Evolutionary conservation across 2,113 vertebrate species (phyloP), one percentile per base, ranked within the genome.

Genomic region (Benitochromis conjunctus): DNA sequence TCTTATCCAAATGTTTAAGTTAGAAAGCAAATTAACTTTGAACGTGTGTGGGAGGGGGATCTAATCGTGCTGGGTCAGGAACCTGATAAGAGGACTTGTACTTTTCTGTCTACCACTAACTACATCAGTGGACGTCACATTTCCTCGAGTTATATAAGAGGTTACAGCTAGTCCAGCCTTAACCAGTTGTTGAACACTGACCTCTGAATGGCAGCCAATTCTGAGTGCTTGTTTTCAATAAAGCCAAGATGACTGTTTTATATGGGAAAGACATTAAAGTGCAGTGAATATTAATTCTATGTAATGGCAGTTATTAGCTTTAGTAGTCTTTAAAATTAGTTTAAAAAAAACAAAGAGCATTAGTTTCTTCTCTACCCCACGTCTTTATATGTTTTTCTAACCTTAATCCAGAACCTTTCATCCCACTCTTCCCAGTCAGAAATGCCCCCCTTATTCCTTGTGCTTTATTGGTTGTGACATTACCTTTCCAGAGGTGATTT

Each of bases 391-490:
- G 10, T 58, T 81, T 83, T 58, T 26, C 38, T 5, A 19, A 29
- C 79, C 71, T 46, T 57, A 83, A 87, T 36, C 38, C 29, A 16
- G n/a, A 76, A 62, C 43, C 34, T 64, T 12, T 46, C 64, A 19
- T 19, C 3, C 41, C 4, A 4, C 5, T 14, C 80, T 11, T 56
- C 5, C 43, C 78, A 10, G 29, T 81, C 78, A 74, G 77, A 79
- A 34, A 26, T 4, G 58, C 62, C 36, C 74, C 57, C 80, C 80
- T 83, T 53, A 2, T 36, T 83, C 81, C 66, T 9, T 16, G 12
- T 62, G 60, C 81, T 82, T 89, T 81, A 88, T 91, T 81, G 46
- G 64, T 64, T 54, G 83, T 87, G 92, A 92, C 92, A 55, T 71
- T 87, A 81, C 36, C 60, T 12, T 31, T 71, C 62, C 34, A 8